Percentiles rank a stretch among this genome's conserved stretches.
Evolutionary conservation across 92 coral and sea anemone genomes (phyloP).

Genomic region (Epizoanthus rinbou): DNA sequence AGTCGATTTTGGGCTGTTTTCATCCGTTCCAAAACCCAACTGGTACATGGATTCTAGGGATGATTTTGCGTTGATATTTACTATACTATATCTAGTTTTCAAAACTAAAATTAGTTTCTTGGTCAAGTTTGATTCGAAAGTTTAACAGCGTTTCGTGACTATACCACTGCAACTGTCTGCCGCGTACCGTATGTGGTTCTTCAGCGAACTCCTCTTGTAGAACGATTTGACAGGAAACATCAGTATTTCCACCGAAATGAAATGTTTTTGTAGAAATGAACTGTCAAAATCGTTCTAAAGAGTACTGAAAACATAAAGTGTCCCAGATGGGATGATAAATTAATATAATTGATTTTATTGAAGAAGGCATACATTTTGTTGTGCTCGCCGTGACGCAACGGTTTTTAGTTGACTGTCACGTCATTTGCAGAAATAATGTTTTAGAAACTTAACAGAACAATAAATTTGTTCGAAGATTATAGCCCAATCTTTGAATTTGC

Average conservation of each 20-base stretch:
- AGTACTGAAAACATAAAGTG: constrained; percentile 1
- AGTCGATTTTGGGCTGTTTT: no score
- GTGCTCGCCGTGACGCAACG: constrained; percentile 26
- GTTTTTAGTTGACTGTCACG: constrained; percentile 30
- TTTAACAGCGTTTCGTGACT: background rate
- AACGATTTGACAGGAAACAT: background rate
- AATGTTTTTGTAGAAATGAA: no score
- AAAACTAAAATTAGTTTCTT: no score
- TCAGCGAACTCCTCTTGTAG: constrained; percentile 5
- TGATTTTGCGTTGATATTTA: constrained; percentile 2
- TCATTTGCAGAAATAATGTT: constrained; percentile 19
- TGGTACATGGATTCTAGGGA: background rate
- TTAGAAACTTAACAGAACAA: constrained; percentile 13
- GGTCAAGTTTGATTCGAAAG: background rate
- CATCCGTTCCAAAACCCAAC: no score
- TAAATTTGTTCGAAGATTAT: constrained; percentile 26
- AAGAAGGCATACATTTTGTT: constrained; percentile 16
- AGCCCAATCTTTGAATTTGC: constrained; percentile 18
- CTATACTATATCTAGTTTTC: background rate
- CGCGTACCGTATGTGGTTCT: constrained; percentile 6
- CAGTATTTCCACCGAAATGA: background rate
- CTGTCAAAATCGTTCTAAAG: background rate
- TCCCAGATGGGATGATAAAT: background rate
- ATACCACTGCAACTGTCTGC: background rate
- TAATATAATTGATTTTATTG: constrained; percentile 19